Evolutionary conservation across 2,797 vertebrate species (phyloP).

Genomic region (Chrysocyon brachyurus): DNA sequence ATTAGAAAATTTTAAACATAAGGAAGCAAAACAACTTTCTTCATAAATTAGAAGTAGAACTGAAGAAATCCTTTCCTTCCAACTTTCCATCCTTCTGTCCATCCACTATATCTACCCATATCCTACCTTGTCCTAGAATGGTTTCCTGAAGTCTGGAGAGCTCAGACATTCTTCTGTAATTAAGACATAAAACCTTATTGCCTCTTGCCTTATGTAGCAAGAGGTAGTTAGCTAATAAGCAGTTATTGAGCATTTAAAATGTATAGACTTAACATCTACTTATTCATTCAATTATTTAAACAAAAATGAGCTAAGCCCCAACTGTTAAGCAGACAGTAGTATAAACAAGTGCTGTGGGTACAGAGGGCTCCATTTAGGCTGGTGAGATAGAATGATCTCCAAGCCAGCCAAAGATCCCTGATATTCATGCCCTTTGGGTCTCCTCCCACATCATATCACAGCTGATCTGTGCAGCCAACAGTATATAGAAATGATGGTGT

Average conservation of each 20-base stretch:
- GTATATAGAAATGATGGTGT: not conserved
- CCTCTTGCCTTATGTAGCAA: not conserved
- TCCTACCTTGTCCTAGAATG: not conserved
- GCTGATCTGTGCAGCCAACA: not conserved
- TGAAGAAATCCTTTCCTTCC: not conserved
- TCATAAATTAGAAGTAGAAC: not conserved
- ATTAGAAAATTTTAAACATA: not conserved
- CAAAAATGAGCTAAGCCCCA: not conserved
- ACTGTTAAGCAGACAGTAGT: not conserved
- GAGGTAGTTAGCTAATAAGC: not conserved
- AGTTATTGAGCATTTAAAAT: not conserved
- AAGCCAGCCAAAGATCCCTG: not conserved
- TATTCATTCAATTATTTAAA: not conserved
- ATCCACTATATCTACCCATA: not conserved
- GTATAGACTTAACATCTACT: not conserved
- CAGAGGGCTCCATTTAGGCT: not conserved
- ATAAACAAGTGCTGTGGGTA: not conserved
- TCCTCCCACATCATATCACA: not conserved
- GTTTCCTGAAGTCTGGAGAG: not conserved
- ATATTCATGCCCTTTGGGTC: not conserved
- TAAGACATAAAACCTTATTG: not conserved
- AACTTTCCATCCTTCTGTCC: not conserved
- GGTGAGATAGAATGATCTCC: not conserved
- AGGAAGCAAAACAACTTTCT: not conserved
- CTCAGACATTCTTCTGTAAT: not conserved